These are phyloP conservation scores for Podarcis muralis DNA, from an alignment of 2,113 vertebrate genomes.

Conservation along the genomic window DNA sequence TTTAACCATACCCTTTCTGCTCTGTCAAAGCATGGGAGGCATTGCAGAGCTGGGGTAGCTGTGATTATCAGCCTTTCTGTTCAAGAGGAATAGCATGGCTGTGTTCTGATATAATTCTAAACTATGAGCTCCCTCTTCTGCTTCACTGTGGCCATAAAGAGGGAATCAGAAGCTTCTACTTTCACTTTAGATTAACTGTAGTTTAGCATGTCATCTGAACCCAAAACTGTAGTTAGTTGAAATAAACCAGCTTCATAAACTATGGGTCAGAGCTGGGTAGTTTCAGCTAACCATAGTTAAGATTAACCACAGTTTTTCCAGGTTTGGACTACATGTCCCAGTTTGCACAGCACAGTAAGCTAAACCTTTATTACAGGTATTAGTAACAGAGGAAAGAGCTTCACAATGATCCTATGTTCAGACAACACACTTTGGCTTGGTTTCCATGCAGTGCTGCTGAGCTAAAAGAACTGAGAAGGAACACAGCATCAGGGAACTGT, in stretches of 20 bases:
- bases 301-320: background rate
- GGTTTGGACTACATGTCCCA: background rate
- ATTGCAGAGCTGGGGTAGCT: constrained; percentile 7
- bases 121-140: background rate
- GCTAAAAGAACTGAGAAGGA: no score
- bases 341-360: no score
- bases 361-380: no score
- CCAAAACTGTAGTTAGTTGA: no score
- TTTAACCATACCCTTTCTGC: constrained; percentile 16
- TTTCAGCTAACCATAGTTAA: background rate
- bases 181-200: background rate
- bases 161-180: background rate
- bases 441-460: no score
- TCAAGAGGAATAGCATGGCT: background rate
- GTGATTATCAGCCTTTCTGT: constrained; percentile 14
- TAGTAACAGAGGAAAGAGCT: no score
- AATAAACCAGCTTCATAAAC: no score
- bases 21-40: constrained; percentile 23
- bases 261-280: background rate
- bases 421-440: no score
- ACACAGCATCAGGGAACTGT: no score
- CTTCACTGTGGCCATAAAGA: background rate
- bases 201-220: no score
- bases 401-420: no score
- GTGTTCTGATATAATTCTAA: background rate